These are phyloP conservation scores for Conops quadrifasciatus DNA, from an alignment of 2,888 invertebrate genomes.

Conservation along the genomic window DNA sequence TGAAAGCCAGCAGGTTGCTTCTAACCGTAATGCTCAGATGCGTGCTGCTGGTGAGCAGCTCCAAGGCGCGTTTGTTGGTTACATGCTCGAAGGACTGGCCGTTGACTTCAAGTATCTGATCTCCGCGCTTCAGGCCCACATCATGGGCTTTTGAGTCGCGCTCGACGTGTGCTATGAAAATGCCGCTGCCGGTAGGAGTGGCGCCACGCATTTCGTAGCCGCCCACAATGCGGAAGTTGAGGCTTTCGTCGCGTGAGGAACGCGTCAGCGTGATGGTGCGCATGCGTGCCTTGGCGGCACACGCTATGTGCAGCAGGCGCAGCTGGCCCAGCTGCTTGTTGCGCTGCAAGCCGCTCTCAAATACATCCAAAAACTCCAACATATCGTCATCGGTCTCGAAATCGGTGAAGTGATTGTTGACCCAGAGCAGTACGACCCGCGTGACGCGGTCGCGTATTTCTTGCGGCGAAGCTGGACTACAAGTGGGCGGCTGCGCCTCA, in stretches of 20 bases:
- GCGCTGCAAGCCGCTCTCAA: conserved; percentile 84
- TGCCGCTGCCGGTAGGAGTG: conserved; percentile 72
- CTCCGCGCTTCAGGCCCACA: conserved; percentile 94
- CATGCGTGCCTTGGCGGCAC: conserved; percentile 94
- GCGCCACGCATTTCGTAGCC: conserved; percentile 79
- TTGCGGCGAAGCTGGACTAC: conserved; percentile 53
- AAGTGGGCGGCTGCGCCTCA: conserved; percentile 70
- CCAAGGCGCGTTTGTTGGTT: conserved; percentile 88
- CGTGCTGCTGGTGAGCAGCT: conserved; percentile 91
- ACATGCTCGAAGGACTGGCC: conserved; percentile 96
- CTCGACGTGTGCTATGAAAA: conserved; percentile 95
- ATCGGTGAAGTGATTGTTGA: conserved; percentile 98
- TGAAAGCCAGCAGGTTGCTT: conserved; percentile 91
- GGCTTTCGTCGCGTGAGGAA: conserved; percentile 89
- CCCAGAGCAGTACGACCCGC: conserved; percentile 96
- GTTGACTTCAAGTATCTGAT: conserved; percentile 98
- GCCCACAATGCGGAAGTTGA: conserved; percentile 93
- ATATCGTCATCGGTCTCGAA: conserved; percentile 95
- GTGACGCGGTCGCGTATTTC: conserved; percentile 80
- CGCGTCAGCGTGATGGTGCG: conserved; percentile 91
- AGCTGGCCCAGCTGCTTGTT: conserved; percentile 87
- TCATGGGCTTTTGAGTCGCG: conserved; percentile 93
- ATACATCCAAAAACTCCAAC: conserved; percentile 95
- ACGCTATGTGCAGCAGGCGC: conserved; percentile 91
- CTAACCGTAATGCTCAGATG: conserved; percentile 96